Base-by-base conservation (phyloP, 2,888 invertebrate genomes). In the Xanthorhoe designata region DNA sequence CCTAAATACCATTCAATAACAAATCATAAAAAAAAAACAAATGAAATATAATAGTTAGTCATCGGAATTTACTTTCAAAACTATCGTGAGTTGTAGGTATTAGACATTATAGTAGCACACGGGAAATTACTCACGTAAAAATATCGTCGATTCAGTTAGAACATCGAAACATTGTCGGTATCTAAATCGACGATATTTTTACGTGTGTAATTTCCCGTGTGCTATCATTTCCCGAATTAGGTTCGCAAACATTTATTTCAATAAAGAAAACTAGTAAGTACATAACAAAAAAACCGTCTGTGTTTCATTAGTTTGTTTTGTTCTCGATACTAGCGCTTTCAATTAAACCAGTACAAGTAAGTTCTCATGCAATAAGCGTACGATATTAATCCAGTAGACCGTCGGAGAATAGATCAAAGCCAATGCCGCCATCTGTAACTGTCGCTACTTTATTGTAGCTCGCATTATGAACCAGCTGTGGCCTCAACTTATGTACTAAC, bases 341-440 rank as follows among this genome's bases (percentile, higher is more conserved):
- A 59, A 54, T 67, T 55, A 51, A 64, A 60, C 19, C 50, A 58
- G 59, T 35, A 61, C 61, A 51, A 62, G 66, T 54, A 45, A 47
- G 66, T 67, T 63, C 57, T 60, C 67, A 67, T 51, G 67, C 62
- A 60, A 67, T 60, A 55, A 52, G 56, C 63, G 66, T 57, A 63
- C 66, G 63, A 57, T 59, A 69, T 66, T 66, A 64, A 66, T 45
- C 50, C 61, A 66, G 54, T 42, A 53, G 62, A 65, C 60, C 58
- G 69, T 66, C 62, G 50, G 59, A 67, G 80, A 79, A 86, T 86
- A 90, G 87, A 91, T 90, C 90, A 91, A 90, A 83, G 87, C 78
- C 80, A 78, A 82, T 79, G 77, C 77, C 79, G 81, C 82, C 85
- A 85, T 88, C 83, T 83, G 84, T 88, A 51, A 66, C 66, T 65